Conservation (phyloP, 2,113 vertebrate species). For the Harpagus bidentatus region DNA sequence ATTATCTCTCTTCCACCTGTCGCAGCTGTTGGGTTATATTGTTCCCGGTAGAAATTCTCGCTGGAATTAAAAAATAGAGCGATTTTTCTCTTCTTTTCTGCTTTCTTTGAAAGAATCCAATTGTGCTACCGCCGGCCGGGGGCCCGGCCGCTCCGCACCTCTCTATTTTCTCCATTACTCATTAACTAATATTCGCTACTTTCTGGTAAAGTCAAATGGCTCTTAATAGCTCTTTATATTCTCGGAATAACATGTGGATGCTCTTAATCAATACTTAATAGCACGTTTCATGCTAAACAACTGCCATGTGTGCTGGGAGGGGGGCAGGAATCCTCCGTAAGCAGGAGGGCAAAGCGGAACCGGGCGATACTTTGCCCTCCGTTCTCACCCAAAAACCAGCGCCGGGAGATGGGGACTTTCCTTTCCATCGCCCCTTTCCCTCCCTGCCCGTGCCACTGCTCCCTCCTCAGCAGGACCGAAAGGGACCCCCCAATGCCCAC, state of each 20-base stretch:
- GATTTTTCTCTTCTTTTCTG: not conserved
- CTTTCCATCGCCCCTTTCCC: not conserved
- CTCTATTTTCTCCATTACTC: not conserved
- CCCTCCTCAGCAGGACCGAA: accelerated
- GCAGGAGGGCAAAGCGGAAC: not conserved
- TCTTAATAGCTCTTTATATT: constrained; percentile 46
- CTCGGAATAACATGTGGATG: constrained; percentile 37
- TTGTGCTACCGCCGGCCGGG: not conserved
- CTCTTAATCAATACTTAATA: constrained; percentile 57
- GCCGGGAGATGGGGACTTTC: not conserved
- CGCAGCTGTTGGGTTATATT: constrained; percentile 31
- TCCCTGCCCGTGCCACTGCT: not conserved
- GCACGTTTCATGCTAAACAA: not conserved
- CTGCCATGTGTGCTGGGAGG: not conserved
- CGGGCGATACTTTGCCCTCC: not conserved
- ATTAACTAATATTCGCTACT: constrained; percentile 43
- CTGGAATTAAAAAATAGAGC: constrained; percentile 34
- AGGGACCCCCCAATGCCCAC: not conserved
- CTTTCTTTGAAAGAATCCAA: constrained; percentile 6
- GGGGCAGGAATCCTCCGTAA: not conserved
- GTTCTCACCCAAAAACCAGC: not conserved
- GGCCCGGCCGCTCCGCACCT: not conserved
- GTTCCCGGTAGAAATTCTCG: constrained; percentile 9
- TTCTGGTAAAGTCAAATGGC: constrained; percentile 55
- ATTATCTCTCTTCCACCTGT: constrained; percentile 44